Evolutionary conservation across 2,797 vertebrate species (phyloP), one percentile per base, ranked within the genome.

Genomic region (Sebastes trivittatus): DNA sequence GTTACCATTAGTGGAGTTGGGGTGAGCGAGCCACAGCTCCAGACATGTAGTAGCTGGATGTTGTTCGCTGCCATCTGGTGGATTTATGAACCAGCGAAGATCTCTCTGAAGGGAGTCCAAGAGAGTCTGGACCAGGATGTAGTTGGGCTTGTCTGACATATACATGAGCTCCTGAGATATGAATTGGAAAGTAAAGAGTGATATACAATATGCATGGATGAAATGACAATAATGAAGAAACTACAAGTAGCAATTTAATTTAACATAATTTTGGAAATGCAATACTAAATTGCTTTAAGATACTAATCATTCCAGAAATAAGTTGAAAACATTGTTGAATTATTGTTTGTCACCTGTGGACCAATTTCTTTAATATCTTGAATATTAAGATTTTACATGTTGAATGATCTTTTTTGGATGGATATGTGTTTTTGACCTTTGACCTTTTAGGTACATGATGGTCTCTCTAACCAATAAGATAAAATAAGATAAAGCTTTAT

Each of bases 1-100:
- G 94, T 89, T 87, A 97, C 97, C 97, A 0, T 95, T 95, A 0
- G 93, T 92, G 70, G 94, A 92, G 54, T 90, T 75, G 0, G 96
- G 95, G 1, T 94, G 88, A 59, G 93, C 93, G 14, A 97, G 89
- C 92, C 95, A 93, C 78, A 97, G 92, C 86, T 97, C 97, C 89
- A 96, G 93, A 89, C 97, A 97, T 60, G 95, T 96, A 25, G 95
- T 92, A 0, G 96, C 96, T 0, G 97, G 97, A 38, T 94, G 91
- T 13, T 93, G 82, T 85, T 92, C 95, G 81, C 94, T 96, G 86
- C 97, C 97, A 0, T 96, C 93, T 62, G 96, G 96, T 71, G 96
- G 95, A 25, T 94, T 90, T 0, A 94, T 5, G 2, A 97, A 92
- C 42, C 92, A 90, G 55, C 76, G 94, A 27, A 97, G 90, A 71